A percentile compares a stretch with the other conserved stretches of the same genome.
These are phyloP conservation scores for Drosophila merina DNA, from an alignment of 2,888 invertebrate genomes.

Conservation along the genomic window DNA sequence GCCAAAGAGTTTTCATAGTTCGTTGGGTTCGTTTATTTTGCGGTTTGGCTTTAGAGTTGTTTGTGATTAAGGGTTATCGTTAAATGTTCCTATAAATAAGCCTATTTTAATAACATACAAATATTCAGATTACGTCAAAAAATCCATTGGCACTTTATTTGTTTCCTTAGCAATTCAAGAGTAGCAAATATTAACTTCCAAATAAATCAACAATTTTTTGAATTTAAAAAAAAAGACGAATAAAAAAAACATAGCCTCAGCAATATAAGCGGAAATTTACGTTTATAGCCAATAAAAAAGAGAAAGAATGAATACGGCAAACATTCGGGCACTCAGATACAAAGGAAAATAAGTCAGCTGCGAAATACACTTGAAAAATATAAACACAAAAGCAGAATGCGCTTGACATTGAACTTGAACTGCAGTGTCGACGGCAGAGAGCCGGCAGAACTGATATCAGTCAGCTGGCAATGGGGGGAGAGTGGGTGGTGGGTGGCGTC, in stretches of 20 bases:
- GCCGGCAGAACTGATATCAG: constrained; percentile 33
- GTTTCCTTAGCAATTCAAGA: constrained; percentile 5
- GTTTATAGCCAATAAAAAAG: constrained; percentile 31
- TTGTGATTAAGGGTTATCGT: not conserved
- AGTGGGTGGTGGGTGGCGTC: not conserved
- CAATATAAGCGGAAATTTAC: constrained; percentile 33
- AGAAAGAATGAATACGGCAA: constrained; percentile 19
- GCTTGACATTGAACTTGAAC: constrained; percentile 82
- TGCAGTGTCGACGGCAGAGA: constrained; percentile 48
- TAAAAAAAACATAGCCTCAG: constrained; percentile 8
- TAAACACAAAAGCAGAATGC: constrained; percentile 62
- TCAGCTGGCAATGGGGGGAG: not conserved
- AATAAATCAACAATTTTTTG: constrained; percentile 47
- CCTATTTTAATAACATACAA: not conserved
- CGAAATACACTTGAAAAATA: constrained; percentile 37
- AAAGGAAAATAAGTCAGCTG: constrained; percentile 11
- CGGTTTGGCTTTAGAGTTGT: not conserved
- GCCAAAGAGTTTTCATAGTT: constrained; percentile 18
- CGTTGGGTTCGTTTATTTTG: not conserved
- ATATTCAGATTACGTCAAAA: not conserved
- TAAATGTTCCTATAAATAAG: not conserved
- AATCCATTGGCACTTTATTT: not conserved
- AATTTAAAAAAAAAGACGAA: constrained; percentile 13
- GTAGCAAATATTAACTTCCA: constrained; percentile 7
- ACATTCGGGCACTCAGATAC: constrained; percentile 7